A percentile compares a stretch with the other conserved stretches of the same genome.
Evolutionary conservation across 2,888 invertebrate species (phyloP).

Genomic region (Caenorhabditis sp.): DNA sequence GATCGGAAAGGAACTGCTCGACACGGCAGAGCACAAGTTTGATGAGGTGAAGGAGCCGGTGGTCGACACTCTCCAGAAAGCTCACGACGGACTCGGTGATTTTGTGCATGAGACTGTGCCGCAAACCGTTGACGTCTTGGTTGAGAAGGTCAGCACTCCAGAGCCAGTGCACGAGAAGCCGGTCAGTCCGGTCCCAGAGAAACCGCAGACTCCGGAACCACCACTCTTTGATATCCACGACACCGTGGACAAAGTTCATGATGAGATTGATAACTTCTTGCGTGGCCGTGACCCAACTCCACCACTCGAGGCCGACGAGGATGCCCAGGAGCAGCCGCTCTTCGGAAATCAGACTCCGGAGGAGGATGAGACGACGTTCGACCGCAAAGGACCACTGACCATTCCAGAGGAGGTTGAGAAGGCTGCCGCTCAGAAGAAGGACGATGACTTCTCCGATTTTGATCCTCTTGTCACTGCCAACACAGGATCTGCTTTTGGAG

Average conservation of each 20-base stretch:
- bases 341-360: slow-evolving; percentile 73
- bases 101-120: slow-evolving; percentile 59
- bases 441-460: slow-evolving; percentile 33
- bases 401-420: slow-evolving; percentile 71
- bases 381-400: slow-evolving; percentile 74
- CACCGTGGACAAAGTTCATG: slow-evolving; percentile 56
- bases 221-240: slow-evolving; percentile 35
- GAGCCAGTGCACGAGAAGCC: slow-evolving; percentile 21
- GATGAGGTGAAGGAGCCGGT: slow-evolving; percentile 32
- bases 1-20: slow-evolving; percentile 44
- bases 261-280: slow-evolving; percentile 61
- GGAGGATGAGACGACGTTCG: slow-evolving; percentile 64
- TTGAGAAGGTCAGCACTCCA: slow-evolving; percentile 10
- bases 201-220: slow-evolving; percentile 31
- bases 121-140: slow-evolving; percentile 34
- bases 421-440: slow-evolving; percentile 53
- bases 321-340: slow-evolving; percentile 57
- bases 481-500: slow-evolving; percentile 40
- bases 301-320: slow-evolving; percentile 46
- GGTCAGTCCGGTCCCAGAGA: slow-evolving; percentile 38
- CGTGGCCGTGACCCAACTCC: slow-evolving; percentile 49
- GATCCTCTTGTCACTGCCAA: slow-evolving; percentile 38
- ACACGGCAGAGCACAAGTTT: slow-evolving; percentile 34
- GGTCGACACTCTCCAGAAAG: slow-evolving; percentile 41
- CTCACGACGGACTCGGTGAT: slow-evolving; percentile 52